phyloP scores from a whole-genome alignment of 2,888 invertebrate species.

The Tetranychus piercei region DNA sequence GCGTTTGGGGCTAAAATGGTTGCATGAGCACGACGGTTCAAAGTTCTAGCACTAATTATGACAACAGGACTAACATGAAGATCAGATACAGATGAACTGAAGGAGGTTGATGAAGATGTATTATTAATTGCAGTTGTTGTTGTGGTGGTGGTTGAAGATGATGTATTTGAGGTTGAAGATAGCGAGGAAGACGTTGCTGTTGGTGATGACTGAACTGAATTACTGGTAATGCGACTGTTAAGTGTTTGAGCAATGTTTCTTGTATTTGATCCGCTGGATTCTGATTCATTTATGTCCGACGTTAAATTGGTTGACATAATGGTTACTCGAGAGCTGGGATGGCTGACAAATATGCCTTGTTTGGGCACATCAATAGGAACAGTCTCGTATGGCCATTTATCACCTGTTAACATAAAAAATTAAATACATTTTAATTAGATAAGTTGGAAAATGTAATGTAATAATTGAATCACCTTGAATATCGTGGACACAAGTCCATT shows the following conservation, averaged over 20 bases:
- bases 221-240: neutral
- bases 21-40: slow-evolving; percentile 12
- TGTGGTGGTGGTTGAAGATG: neutral
- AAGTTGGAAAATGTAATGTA: neutral
- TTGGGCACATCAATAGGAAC: slow-evolving; percentile 12
- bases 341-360: slow-evolving; percentile 7
- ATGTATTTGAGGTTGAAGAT: neutral
- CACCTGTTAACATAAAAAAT: neutral
- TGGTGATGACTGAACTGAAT: slow-evolving; percentile 1
- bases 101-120: slow-evolving; percentile 10
- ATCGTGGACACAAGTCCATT: slow-evolving; percentile 88
- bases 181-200: slow-evolving; percentile 4
- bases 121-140: neutral
- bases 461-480: slow-evolving; percentile 45
- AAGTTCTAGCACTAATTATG: slow-evolving; percentile 14
- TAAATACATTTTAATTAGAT: neutral
- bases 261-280: neutral
- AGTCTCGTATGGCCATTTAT: slow-evolving; percentile 9
- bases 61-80: slow-evolving; percentile 14
- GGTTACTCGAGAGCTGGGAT: slow-evolving; percentile 1
- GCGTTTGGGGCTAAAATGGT: slow-evolving; percentile 16
- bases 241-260: neutral
- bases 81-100: slow-evolving; percentile 7
- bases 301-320: neutral
- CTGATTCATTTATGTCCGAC: neutral